Base-by-base conservation (phyloP, 2,797 vertebrate species). In the Florisuga fusca region DNA sequence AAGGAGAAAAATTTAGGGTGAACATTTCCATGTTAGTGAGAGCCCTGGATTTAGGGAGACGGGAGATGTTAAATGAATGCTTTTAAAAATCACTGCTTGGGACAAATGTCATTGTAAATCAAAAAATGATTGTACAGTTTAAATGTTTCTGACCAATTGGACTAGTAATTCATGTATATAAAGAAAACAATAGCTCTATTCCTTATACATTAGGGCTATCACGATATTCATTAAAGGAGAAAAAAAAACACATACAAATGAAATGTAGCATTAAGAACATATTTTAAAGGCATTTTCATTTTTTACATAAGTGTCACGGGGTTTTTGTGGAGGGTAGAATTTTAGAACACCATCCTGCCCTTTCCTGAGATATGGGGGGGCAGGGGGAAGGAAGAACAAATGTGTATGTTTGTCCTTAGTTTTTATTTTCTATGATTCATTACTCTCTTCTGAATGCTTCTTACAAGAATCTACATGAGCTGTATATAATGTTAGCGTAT, bases 401-500 rank as follows among this genome's bases (percentile, higher is more conserved):
- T 85, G 50, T 48, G 8, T 59, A 62, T 84, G 87, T 92, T 88
- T 81, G 31, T 68, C 29, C n/a, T 59, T 64, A 34, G 1, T 41
- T 87, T 85, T 92, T 71, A 34, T 84, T 94, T 91, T 75, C 34
- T 62, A 21, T 53, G 80, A 96, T 55, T 91, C 85, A 86, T 93
- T 94, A 41, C 43, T 81, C 8, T 77, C 20, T 25, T 76, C 69
- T 87, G 85, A 58, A 36, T 66, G 58, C n/a, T 94, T 46, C 59
- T 82, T 86, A 43, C 51, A 29, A 85, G 61, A 88, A 21, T 31
- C 69, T 62, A 67, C 67, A 48, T 29, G 41, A 94, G 41, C 75
- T 87, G 69, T 87, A 63, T 73, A 87, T 83, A 83, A 74, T 58
- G 89, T 51, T 84, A 69, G 58, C 74, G 95, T 93, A 94, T 96